A percentile compares a stretch with the other conserved stretches of the same genome.
Evolutionary conservation across 2,888 invertebrate species (phyloP).

Genomic region (Stictocephala bisonia): DNA sequence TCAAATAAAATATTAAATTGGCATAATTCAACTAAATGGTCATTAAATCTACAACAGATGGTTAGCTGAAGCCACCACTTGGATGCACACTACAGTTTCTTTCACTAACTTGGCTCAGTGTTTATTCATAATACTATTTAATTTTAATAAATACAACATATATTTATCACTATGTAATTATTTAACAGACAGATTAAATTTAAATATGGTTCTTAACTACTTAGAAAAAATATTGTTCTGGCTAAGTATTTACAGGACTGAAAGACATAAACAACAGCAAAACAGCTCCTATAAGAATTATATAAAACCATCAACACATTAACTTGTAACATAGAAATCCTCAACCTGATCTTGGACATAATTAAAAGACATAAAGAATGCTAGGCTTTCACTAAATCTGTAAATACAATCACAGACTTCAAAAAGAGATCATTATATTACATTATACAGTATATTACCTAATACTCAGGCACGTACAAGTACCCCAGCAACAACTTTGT

Average conservation of each 20-base stretch:
- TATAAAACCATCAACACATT: no score
- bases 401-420: slow-evolving; percentile 35
- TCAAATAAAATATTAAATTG: no score
- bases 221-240: slow-evolving; percentile 2
- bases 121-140: no score
- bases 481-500: slow-evolving; percentile 15
- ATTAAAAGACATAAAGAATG: slow-evolving; percentile 28
- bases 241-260: slow-evolving; percentile 22
- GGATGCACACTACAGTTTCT: no score
- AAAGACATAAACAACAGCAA: slow-evolving; percentile 33
- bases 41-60: no score
- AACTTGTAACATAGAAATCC: neutral
- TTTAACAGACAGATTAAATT: slow-evolving; percentile 30
- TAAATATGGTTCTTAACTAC: slow-evolving; percentile 10
- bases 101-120: no score
- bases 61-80: no score
- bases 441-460: neutral
- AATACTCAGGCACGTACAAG: neutral
- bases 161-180: slow-evolving; percentile 1
- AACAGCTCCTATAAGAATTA: slow-evolving; percentile 12
- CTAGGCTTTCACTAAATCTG: slow-evolving; percentile 33
- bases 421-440: slow-evolving; percentile 34
- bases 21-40: no score
- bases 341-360: slow-evolving; percentile 4
- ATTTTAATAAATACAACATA: slow-evolving; percentile 32